These are phyloP conservation scores for Diabrotica virgifera DNA, from an alignment of 1,140 invertebrate species.

Conservation along the genomic window DNA sequence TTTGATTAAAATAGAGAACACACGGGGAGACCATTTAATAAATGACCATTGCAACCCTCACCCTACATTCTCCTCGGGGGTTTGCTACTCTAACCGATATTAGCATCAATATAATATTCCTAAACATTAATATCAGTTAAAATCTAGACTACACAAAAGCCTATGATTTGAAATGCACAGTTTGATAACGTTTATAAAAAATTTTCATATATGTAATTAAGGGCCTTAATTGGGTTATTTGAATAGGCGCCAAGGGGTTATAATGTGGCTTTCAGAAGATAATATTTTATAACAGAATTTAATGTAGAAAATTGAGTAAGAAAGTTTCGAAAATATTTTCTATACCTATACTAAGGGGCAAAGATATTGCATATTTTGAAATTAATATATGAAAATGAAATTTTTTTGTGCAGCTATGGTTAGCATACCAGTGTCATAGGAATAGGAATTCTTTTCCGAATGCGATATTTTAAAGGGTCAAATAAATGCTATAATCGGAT, in stretches of 20 bases:
- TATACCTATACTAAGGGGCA: too few species aligned
- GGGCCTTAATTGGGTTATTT: not conserved
- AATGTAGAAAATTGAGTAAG: too few species aligned
- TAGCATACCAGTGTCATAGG: too few species aligned
- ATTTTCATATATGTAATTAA: not conserved
- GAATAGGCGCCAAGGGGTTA: not conserved
- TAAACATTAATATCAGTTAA: constrained; percentile 1
- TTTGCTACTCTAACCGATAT: not conserved
- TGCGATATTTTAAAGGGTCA: too few species aligned
- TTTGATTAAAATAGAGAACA: too few species aligned
- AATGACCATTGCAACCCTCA: not conserved
- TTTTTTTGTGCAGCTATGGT: too few species aligned
- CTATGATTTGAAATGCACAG: not conserved
- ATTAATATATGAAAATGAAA: too few species aligned
- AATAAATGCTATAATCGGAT: too few species aligned
- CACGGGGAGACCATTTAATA: not conserved
- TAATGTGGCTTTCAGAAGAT: not conserved
- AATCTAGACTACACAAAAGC: not conserved
- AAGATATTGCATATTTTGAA: too few species aligned
- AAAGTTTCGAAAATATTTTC: too few species aligned
- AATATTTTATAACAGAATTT: too few species aligned
- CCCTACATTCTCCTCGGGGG: not conserved
- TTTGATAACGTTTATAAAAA: not conserved
- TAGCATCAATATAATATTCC: not conserved
- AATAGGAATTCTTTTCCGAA: too few species aligned